Conservation (phyloP, 2,113 vertebrate species). For the Spizaetus ornatus region DNA sequence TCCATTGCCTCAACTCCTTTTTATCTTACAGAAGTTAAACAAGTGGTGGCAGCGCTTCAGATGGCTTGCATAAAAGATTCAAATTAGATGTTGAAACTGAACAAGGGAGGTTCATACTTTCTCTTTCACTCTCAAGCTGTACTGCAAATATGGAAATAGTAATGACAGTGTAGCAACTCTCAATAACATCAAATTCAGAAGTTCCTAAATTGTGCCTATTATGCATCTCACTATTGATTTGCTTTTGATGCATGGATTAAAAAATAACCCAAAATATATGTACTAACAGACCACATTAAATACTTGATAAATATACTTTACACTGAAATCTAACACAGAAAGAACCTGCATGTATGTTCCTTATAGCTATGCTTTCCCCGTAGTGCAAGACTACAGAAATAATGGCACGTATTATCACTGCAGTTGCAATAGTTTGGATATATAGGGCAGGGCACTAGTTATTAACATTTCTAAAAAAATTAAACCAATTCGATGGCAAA, state of each 20-base stretch:
- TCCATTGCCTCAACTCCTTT: neutral
- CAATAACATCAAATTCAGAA: neutral
- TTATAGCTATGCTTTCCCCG: neutral
- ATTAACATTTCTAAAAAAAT: constrained; percentile 54
- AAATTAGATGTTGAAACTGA: constrained; percentile 23
- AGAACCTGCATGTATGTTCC: neutral
- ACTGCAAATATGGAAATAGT: neutral
- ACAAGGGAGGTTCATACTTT: neutral
- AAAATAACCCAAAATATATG: neutral
- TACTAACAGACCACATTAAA: neutral
- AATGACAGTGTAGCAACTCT: neutral
- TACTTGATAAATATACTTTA: neutral
- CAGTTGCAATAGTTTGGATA: constrained; percentile 37
- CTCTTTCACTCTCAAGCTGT: neutral
- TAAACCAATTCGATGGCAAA: constrained; percentile 27
- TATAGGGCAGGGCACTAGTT: constrained; percentile 54
- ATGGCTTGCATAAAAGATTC: constrained; percentile 1
- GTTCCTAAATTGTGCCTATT: neutral
- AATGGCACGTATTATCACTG: neutral
- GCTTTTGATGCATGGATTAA: neutral
- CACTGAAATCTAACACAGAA: neutral
- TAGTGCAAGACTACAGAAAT: neutral
- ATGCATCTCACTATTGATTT: neutral
- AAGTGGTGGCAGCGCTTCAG: neutral
- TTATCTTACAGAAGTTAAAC: neutral